Percentiles rank a stretch among this genome's conserved stretches.
Conservation (phyloP, 2,888 invertebrate species). For the Oscheius myriophilus region DNA sequence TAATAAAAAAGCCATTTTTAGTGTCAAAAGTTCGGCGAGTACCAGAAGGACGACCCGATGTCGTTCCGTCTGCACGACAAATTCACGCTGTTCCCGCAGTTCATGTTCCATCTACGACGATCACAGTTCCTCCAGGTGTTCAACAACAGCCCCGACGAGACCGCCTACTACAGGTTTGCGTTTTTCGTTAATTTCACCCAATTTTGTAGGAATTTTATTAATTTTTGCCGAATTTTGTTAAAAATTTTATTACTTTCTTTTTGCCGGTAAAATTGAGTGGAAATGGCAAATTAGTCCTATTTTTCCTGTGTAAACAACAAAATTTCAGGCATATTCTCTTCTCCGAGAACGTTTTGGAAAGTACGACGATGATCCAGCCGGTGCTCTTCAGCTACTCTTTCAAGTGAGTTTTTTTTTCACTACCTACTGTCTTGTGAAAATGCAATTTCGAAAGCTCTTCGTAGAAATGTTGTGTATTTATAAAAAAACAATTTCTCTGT, state of each 20-base stretch:
- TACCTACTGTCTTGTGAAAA: neutral
- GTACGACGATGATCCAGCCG: constrained; percentile 98
- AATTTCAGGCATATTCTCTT: constrained; percentile 87
- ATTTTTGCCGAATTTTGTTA: neutral
- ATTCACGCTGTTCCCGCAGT: constrained; percentile 97
- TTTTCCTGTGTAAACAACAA: neutral
- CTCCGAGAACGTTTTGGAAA: constrained; percentile 95
- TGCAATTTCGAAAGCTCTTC: neutral
- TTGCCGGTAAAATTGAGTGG: too few species aligned
- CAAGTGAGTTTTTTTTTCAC: constrained; percentile 77
- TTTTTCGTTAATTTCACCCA: neutral
- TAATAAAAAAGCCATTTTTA: too few species aligned
- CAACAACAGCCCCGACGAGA: constrained; percentile 99
- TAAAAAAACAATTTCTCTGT: neutral
- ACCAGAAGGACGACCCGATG: constrained; percentile 94
- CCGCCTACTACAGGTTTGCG: constrained; percentile 88
- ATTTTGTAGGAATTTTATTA: neutral
- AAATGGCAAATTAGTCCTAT: too few species aligned
- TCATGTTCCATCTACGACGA: constrained; percentile 97
- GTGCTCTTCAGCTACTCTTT: constrained; percentile 98
- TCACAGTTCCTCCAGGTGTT: constrained; percentile 96
- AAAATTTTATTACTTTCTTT: neutral
- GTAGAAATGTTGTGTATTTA: neutral
- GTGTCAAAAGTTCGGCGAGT: constrained; percentile 99
- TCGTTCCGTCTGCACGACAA: constrained; percentile 94